Conservation (phyloP, 2,113 vertebrate genomes). For the Lepus americanus region DNA sequence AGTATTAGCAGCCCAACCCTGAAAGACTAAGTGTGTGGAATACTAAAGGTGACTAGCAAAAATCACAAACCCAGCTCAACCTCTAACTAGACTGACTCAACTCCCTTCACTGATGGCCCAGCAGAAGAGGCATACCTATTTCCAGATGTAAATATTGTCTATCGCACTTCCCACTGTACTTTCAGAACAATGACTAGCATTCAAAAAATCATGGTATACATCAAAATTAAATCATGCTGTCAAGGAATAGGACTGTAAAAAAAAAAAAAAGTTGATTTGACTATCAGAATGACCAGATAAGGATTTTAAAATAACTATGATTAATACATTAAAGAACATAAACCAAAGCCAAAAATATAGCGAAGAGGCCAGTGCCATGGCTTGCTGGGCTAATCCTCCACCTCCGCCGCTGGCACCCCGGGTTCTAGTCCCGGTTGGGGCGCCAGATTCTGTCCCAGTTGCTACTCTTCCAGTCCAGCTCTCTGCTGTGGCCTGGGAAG, state of each 20-base stretch:
- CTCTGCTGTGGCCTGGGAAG: too few species aligned
- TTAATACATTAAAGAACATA: neutral
- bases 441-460: too few species aligned
- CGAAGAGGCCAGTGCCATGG: neutral
- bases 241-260: neutral
- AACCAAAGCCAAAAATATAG: neutral
- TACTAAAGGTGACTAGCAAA: neutral
- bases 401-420: too few species aligned
- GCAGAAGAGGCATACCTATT: neutral
- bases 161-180: neutral
- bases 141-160: neutral
- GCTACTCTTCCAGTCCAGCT: too few species aligned
- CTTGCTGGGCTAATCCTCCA: too few species aligned
- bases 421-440: too few species aligned
- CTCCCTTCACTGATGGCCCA: too few species aligned
- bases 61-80: neutral
- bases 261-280: neutral
- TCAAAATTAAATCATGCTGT: neutral
- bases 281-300: neutral
- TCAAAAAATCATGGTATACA: neutral
- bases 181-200: neutral
- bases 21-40: neutral
- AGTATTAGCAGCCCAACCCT: rapidly evolving
- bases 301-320: neutral
- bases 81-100: neutral